Conservation (phyloP, 2,113 vertebrate genomes). For the Tylochromis polylepis region DNA sequence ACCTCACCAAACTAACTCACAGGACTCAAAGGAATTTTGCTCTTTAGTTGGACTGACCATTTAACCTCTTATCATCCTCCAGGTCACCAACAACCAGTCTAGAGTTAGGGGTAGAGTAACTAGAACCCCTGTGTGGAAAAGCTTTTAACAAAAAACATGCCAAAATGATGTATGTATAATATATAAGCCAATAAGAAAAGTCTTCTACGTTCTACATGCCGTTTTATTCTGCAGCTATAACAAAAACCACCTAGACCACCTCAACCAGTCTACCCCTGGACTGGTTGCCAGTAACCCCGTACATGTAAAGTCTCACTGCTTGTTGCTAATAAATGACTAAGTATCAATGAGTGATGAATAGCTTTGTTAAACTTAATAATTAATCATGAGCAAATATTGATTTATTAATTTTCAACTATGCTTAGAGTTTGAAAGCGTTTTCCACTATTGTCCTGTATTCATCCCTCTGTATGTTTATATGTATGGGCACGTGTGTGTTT, state of each 20-base stretch:
- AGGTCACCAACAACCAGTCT: not conserved
- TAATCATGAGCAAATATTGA: not conserved
- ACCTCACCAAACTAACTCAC: not conserved
- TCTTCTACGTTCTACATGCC: fast-evolving
- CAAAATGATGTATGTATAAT: not conserved
- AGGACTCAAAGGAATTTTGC: not conserved
- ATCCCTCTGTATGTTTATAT: slow-evolving; percentile 52
- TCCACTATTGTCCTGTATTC: slow-evolving; percentile 52
- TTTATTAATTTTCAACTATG: slow-evolving; percentile 1
- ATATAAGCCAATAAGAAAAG: not conserved
- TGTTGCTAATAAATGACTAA: not conserved
- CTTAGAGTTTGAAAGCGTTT: slow-evolving; percentile 7
- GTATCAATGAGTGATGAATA: not conserved
- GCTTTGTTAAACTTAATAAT: not conserved
- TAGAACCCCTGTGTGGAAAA: not conserved
- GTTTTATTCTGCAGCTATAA: not conserved
- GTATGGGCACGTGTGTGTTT: not conserved
- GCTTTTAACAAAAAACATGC: not conserved
- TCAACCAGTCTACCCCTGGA: not conserved
- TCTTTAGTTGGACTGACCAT: not conserved
- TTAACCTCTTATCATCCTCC: not conserved
- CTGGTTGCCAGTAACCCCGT: not conserved
- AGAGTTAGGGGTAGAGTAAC: not conserved
- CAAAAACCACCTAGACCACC: not conserved
- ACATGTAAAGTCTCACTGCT: not conserved